Evolutionary conservation across 2,113 vertebrate species (phyloP).

Genomic region (Channa maculata): DNA sequence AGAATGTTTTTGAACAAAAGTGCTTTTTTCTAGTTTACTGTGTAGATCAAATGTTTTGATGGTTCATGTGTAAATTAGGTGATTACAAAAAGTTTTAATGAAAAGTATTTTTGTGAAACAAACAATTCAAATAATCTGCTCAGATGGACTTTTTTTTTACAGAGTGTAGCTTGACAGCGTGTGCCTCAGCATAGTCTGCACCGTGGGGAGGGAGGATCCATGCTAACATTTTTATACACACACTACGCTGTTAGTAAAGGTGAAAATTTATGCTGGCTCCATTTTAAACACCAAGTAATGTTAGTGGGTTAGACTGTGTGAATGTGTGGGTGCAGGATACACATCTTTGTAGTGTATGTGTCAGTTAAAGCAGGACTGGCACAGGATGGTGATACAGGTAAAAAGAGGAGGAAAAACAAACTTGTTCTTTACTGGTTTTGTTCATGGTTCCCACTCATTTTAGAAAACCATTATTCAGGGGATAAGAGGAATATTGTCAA

Average conservation of each 20-base stretch:
- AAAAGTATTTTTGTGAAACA: too few species aligned
- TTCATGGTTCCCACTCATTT: neutral
- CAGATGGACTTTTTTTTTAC: neutral
- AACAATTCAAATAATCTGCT: neutral
- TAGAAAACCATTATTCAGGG: neutral
- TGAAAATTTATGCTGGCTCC: constrained; percentile 16
- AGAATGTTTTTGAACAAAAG: neutral
- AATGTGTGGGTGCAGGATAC: constrained; percentile 3
- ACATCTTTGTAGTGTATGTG: neutral
- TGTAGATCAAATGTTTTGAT: neutral
- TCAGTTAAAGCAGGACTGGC: neutral
- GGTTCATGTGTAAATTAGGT: too few species aligned
- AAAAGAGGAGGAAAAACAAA: too few species aligned
- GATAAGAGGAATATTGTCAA: neutral
- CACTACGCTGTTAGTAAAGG: constrained; percentile 2
- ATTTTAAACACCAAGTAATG: constrained; percentile 8
- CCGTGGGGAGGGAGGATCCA: constrained; percentile 1
- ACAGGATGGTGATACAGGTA: neutral
- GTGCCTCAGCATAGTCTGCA: neutral
- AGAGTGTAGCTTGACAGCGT: neutral
- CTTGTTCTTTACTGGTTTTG: neutral
- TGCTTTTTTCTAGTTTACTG: neutral
- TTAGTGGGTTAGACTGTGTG: constrained; percentile 2
- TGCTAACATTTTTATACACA: neutral
- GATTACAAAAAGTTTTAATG: too few species aligned